Conservation (phyloP, 2,888 invertebrate species). For the Drosophila atroscutellata region DNA sequence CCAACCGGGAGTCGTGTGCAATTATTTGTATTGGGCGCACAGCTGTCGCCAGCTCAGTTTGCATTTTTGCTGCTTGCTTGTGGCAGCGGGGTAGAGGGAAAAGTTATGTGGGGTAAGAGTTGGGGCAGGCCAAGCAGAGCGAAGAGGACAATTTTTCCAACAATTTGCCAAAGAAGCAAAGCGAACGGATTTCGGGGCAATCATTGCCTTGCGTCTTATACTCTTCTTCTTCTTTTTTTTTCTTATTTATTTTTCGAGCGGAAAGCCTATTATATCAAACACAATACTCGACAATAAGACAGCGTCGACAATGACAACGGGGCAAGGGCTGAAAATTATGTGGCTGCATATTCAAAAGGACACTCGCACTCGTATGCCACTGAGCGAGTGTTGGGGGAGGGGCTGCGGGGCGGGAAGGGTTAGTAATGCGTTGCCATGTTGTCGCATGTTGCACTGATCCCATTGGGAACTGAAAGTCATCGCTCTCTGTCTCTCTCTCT, state of each 20-base stretch:
- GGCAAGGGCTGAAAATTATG: slow-evolving; percentile 59
- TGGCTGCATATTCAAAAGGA: slow-evolving; percentile 70
- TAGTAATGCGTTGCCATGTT: slow-evolving; percentile 67
- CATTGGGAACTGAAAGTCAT: slow-evolving; percentile 33
- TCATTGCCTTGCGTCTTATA: slow-evolving; percentile 29
- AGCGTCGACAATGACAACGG: slow-evolving; percentile 45
- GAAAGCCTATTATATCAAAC: slow-evolving; percentile 81
- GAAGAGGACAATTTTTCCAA: slow-evolving; percentile 65
- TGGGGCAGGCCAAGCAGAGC: slow-evolving; percentile 55
- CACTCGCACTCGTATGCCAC: slow-evolving; percentile 39
- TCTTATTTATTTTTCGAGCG: slow-evolving; percentile 68
- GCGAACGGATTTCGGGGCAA: slow-evolving; percentile 62
- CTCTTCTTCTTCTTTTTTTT: slow-evolving; percentile 16
- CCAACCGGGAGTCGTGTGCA: slow-evolving; percentile 55
- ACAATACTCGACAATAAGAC: slow-evolving; percentile 76
- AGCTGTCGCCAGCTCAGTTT: slow-evolving; percentile 49
- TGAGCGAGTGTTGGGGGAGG: neutral
- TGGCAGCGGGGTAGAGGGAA: slow-evolving; percentile 7
- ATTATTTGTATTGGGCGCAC: slow-evolving; percentile 73
- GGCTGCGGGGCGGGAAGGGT: neutral
- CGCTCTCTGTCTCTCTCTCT: neutral
- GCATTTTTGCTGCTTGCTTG: slow-evolving; percentile 29
- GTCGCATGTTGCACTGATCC: slow-evolving; percentile 38
- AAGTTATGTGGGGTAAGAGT: slow-evolving; percentile 46
- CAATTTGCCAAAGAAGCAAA: slow-evolving; percentile 75